Evolutionary conservation across 2,113 vertebrate species (phyloP).

Genomic region (Porphyrio hochstetteri): DNA sequence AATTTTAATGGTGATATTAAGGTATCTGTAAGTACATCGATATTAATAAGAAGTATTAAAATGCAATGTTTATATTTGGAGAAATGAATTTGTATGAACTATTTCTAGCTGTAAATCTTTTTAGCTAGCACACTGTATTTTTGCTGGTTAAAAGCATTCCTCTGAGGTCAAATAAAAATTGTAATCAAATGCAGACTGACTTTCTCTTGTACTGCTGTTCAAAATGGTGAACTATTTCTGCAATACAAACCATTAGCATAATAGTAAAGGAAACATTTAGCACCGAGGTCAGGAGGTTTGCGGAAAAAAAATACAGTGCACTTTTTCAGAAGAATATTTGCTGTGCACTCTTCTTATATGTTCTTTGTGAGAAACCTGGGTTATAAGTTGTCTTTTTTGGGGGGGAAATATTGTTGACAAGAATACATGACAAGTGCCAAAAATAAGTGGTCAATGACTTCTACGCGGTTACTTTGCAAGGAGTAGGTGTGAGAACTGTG

Average conservation of each 20-base stretch:
- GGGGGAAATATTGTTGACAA: background rate
- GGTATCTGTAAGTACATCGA: background rate
- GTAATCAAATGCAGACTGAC: conserved; percentile 53
- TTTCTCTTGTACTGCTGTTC: conserved; percentile 53
- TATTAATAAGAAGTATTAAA: background rate
- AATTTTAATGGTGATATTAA: background rate
- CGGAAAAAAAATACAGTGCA: background rate
- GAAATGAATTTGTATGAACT: background rate
- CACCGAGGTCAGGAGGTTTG: background rate
- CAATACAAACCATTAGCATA: conserved; percentile 56
- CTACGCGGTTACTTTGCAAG: background rate
- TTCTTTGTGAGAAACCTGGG: background rate
- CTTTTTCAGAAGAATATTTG: background rate
- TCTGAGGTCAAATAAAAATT: conserved; percentile 35
- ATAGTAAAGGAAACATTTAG: conserved; percentile 67
- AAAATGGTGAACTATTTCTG: conserved; percentile 55
- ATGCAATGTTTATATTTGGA: background rate
- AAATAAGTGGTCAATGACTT: background rate
- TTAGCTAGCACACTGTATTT: background rate
- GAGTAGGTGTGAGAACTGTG: background rate
- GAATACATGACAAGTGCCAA: background rate
- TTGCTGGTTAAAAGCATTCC: conserved; percentile 11
- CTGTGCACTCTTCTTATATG: background rate
- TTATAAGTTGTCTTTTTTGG: background rate
- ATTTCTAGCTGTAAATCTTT: background rate